Conservation (phyloP, 2,888 invertebrate genomes). For the Hipparchia semele region DNA sequence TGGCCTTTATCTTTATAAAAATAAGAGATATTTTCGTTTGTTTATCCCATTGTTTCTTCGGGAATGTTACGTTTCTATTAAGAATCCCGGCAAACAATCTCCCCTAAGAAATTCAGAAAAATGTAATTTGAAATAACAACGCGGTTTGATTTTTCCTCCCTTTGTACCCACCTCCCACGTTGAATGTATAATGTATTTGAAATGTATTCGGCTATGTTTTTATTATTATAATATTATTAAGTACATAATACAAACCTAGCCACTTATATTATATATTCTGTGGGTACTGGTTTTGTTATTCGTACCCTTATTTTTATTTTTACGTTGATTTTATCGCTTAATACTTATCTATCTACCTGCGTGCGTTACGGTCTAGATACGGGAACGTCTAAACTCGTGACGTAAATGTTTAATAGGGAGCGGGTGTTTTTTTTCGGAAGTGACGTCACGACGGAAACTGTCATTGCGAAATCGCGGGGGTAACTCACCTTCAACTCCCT, state of each 20-base stretch:
- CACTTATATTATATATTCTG: not conserved
- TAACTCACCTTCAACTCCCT: too few species aligned
- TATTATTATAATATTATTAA: slow-evolving; percentile 5
- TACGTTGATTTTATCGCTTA: not conserved
- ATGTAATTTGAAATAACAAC: slow-evolving; percentile 73
- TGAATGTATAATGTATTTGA: slow-evolving; percentile 36
- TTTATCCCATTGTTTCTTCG: slow-evolving; percentile 42
- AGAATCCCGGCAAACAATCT: slow-evolving; percentile 60
- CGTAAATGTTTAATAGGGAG: too few species aligned
- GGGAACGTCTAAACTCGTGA: too few species aligned
- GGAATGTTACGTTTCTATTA: slow-evolving; percentile 67
- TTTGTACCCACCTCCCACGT: slow-evolving; percentile 32
- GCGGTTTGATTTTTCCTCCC: slow-evolving; percentile 58
- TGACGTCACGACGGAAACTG: too few species aligned
- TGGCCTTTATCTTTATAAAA: slow-evolving; percentile 15
- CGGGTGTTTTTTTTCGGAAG: too few species aligned
- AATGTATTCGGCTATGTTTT: slow-evolving; percentile 24
- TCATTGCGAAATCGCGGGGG: too few species aligned
- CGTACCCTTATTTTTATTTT: not conserved
- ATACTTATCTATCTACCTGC: too few species aligned
- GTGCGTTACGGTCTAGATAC: too few species aligned
- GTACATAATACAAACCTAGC: not conserved
- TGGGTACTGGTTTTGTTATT: not conserved
- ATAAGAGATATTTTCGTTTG: slow-evolving; percentile 37
- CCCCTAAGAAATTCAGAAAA: slow-evolving; percentile 62